phyloP scores from a whole-genome alignment of 1,140 invertebrate species.

The Gonatopus flavifemur region DNA sequence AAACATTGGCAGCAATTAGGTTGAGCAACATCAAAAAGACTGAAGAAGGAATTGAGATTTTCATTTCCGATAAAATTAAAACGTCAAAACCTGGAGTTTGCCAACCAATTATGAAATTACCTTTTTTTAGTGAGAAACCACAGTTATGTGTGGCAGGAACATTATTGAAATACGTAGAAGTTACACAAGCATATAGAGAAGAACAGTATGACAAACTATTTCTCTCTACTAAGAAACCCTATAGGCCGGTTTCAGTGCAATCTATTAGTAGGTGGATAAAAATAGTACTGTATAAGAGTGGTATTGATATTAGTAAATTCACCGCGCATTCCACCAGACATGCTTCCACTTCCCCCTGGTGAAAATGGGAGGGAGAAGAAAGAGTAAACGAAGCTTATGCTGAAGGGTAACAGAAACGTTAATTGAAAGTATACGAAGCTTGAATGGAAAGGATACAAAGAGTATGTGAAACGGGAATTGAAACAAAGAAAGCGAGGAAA shows the following conservation, averaged over 20 bases:
- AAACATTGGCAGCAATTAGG: neutral
- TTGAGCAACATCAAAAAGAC: neutral
- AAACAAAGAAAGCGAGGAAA: too few relatives aligned
- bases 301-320: neutral
- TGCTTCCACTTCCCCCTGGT: slow-evolving; percentile 1
- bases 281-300: neutral
- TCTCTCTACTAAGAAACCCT: neutral
- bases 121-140: neutral
- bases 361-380: too few relatives aligned
- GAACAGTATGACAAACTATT: neutral
- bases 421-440: too few relatives aligned
- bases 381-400: too few relatives aligned
- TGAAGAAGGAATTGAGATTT: neutral
- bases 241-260: neutral
- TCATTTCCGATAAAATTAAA: slow-evolving; percentile 5
- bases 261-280: neutral
- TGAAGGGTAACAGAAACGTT: too few relatives aligned
- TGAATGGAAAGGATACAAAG: too few relatives aligned
- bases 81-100: neutral
- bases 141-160: neutral
- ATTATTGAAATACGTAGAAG: neutral
- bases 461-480: too few relatives aligned
- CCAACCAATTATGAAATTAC: neutral
- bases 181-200: neutral
- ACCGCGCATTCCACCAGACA: neutral